Evolutionary conservation across 2,888 invertebrate genomes (phyloP), one percentile per base, ranked within the genome.

Genomic region (Drosophila histrio): DNA sequence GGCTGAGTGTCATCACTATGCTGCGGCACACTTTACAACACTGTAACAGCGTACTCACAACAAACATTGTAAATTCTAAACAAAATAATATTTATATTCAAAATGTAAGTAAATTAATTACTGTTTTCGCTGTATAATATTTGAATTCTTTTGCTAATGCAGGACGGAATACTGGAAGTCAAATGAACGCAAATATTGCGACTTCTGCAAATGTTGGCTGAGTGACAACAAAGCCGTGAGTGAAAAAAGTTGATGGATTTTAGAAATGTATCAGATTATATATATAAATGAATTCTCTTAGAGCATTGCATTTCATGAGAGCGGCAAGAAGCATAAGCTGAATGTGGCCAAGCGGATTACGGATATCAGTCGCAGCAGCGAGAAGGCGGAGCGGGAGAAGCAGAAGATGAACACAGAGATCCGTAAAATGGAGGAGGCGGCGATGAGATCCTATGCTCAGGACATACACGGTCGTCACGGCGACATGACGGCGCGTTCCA

Each of bases 151-250:
- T 30, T 13, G 0, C 3, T 1, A 17, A 43, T 93, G 46, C 91
- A 98, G 97, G 98, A 95, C 97, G 2, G 97, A 98, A 81, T 98
- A 96, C 91, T 99, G 99, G 99, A 97, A 98, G 91, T 99, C 99
- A 21, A 96, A 97, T 89, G 97, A 97, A 0, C 95, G 97, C 70
- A 98, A 99, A 91, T 98, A 95, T 91, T 99, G 99, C 90, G 98
- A 99, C 80, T 97, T 98, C 92, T 99, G 99, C 92, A 98, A 99
- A 92, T 98, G 98, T 90, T 99, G 99, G 99, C 96, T 98, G 86
- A 97, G 98, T 56, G 98, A 99, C 92, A 99, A 99, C 91, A 98
- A 97, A 94, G 96, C 98, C 54, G 95, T 95, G 92, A 94, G 79
- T 53, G 39, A 69, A 57, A 32, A 41, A 13, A 5, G 3, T 26